phyloP scores from a whole-genome alignment of 64 coral and sea anemone genomes.

The Montipora cactus region DNA sequence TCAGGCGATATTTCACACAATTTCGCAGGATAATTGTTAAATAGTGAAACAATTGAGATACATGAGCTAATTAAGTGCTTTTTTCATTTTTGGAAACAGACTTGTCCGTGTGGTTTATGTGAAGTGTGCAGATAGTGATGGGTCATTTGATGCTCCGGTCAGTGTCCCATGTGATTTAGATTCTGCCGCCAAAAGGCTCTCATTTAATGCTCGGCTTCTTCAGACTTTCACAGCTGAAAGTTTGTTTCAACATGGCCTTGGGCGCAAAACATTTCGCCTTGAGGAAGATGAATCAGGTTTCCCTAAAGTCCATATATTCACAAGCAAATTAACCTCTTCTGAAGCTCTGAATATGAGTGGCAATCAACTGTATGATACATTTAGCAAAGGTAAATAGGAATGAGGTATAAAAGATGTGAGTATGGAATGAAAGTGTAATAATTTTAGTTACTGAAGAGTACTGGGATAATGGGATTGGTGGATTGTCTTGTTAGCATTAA shows the following conservation, averaged over 20 bases:
- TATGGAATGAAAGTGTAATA: no score
- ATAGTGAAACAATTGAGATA: no score
- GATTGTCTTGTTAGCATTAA: no score
- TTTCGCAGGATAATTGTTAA: no score
- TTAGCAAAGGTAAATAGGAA: slow-evolving; percentile 69
- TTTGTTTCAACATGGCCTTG: slow-evolving; percentile 87
- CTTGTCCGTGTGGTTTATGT: slow-evolving; percentile 97
- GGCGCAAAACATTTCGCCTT: slow-evolving; percentile 81
- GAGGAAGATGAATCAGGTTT: slow-evolving; percentile 84
- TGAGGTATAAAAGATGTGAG: not conserved
- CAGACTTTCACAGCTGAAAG: slow-evolving; percentile 98
- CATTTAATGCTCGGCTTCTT: slow-evolving; percentile 83
- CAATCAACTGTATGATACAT: slow-evolving; percentile 87
- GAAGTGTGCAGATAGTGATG: slow-evolving; percentile 91
- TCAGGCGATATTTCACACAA: no score
- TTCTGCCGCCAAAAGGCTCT: slow-evolving; percentile 75
- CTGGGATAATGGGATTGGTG: no score
- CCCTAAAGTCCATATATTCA: slow-evolving; percentile 83
- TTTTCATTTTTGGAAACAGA: slow-evolving; percentile 19
- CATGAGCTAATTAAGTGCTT: not conserved
- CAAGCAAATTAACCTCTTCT: slow-evolving; percentile 71
- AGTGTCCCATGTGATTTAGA: slow-evolving; percentile 65
- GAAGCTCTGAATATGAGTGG: slow-evolving; percentile 88
- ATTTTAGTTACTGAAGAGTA: no score
- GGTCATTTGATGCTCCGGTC: slow-evolving; percentile 89